Percentiles rank a stretch among this genome's conserved stretches.
phyloP scores from a whole-genome alignment of 2,113 vertebrate species.

The Lasiurus cinereus region DNA sequence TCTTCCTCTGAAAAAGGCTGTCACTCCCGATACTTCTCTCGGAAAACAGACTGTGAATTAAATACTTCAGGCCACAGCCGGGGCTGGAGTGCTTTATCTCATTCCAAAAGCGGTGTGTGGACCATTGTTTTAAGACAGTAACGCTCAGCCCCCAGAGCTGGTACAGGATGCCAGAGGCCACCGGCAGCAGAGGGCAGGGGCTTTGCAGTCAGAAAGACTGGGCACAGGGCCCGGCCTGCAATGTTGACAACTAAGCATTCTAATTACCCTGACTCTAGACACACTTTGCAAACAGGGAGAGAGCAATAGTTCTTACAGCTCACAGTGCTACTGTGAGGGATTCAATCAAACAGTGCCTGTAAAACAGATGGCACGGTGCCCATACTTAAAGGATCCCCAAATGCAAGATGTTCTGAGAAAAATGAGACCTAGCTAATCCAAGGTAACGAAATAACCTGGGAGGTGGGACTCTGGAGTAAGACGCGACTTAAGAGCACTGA shows the following conservation, averaged over 20 bases:
- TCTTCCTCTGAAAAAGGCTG: background rate
- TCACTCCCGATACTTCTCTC: background rate
- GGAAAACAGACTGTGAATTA: constrained; percentile 34
- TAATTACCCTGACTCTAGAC: background rate
- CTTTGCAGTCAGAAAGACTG: background rate
- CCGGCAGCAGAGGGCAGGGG: background rate
- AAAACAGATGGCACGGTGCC: background rate
- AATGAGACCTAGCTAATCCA: background rate
- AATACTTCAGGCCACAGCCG: constrained; percentile 47
- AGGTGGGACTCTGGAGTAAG: background rate
- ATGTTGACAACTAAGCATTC: background rate
- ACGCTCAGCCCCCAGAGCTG: background rate
- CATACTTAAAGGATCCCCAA: background rate
- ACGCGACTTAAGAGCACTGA: background rate
- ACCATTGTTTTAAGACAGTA: constrained; percentile 20
- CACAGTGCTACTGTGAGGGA: background rate
- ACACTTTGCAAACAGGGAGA: constrained; percentile 29
- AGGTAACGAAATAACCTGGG: constrained; percentile 1
- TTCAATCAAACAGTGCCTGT: background rate
- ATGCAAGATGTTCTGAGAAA: constrained; percentile 9
- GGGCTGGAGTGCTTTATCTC: constrained; percentile 10
- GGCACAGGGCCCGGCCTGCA: background rate
- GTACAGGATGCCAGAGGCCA: background rate
- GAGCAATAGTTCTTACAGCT: constrained; percentile 21
- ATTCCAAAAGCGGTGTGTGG: background rate